These are phyloP conservation scores for Xestobium rufovillosum DNA, from an alignment of 2,888 invertebrate species.

Conservation along the genomic window DNA sequence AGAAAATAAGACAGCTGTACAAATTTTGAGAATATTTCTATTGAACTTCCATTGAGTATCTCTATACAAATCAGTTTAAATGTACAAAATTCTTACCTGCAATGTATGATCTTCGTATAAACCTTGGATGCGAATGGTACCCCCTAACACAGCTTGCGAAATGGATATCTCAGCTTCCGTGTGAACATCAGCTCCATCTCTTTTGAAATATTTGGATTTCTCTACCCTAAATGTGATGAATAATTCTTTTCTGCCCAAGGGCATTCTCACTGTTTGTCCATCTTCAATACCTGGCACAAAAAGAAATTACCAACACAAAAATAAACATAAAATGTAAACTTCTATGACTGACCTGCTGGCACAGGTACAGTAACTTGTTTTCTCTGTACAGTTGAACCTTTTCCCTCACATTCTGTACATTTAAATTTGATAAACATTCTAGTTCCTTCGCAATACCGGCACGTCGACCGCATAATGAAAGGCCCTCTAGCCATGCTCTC, in stretches of 20 bases:
- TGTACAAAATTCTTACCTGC: too few relatives aligned
- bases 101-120: constrained; percentile 91
- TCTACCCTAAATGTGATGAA: constrained; percentile 92
- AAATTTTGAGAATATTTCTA: too few relatives aligned
- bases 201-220: constrained; percentile 77
- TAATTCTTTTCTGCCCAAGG: constrained; percentile 83
- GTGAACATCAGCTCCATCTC: constrained; percentile 94
- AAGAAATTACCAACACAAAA: constrained; percentile 9
- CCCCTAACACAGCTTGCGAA: constrained; percentile 89
- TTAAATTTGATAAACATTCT: constrained; percentile 84
- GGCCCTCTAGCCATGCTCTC: constrained; percentile 79
- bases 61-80: too few relatives aligned
- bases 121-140: constrained; percentile 85
- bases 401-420: constrained; percentile 88
- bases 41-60: too few relatives aligned
- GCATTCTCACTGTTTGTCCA: constrained; percentile 93
- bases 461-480: constrained; percentile 94
- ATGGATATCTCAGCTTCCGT: constrained; percentile 88
- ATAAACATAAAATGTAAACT: constrained; percentile 8
- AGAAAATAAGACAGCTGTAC: too few relatives aligned
- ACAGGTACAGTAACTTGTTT: constrained; percentile 88
- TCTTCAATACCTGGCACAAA: constrained; percentile 69
- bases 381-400: constrained; percentile 75
- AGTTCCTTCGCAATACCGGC: constrained; percentile 81
- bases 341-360: constrained; percentile 64